Evolutionary conservation across 2,797 vertebrate genomes (phyloP).

Genomic region (Echiichthys vipera): DNA sequence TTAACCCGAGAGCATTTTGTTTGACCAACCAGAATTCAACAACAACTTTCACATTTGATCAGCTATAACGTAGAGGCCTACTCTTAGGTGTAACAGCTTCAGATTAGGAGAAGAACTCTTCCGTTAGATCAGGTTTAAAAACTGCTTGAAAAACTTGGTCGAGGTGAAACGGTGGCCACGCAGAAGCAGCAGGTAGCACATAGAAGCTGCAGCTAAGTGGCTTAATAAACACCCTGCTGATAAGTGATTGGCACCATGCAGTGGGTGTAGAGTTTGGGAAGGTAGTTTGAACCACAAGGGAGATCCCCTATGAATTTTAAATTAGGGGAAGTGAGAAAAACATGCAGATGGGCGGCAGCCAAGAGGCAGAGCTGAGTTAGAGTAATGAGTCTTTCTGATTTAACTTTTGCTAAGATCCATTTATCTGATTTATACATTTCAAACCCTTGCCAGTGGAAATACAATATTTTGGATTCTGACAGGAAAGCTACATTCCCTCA

Average conservation of each 20-base stretch:
- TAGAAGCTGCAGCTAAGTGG: conserved; percentile 19
- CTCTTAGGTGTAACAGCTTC: neutral
- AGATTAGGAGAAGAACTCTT: neutral
- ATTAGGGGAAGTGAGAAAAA: conserved; percentile 31
- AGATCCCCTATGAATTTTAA: conserved; percentile 36
- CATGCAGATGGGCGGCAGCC: conserved; percentile 30
- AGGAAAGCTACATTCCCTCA: conserved; percentile 1
- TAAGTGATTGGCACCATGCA: conserved; percentile 38
- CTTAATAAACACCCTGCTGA: conserved; percentile 48
- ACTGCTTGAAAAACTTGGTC: conserved; percentile 2
- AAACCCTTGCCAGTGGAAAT: conserved; percentile 19
- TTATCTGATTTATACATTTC: conserved; percentile 29
- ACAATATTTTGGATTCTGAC: conserved; percentile 6
- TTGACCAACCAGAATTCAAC: neutral
- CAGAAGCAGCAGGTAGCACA: conserved; percentile 11
- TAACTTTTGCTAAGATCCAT: conserved; percentile 35
- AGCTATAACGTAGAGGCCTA: neutral
- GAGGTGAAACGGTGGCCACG: neutral
- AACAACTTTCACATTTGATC: neutral
- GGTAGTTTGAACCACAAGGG: conserved; percentile 29
- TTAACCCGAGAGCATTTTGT: neutral
- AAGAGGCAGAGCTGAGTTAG: conserved; percentile 32
- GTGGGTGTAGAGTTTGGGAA: conserved; percentile 18
- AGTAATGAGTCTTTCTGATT: conserved; percentile 41
- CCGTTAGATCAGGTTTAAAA: neutral